Evolutionary conservation across 2,888 invertebrate genomes (phyloP).

Genomic region (Hipparchia sbordonii): DNA sequence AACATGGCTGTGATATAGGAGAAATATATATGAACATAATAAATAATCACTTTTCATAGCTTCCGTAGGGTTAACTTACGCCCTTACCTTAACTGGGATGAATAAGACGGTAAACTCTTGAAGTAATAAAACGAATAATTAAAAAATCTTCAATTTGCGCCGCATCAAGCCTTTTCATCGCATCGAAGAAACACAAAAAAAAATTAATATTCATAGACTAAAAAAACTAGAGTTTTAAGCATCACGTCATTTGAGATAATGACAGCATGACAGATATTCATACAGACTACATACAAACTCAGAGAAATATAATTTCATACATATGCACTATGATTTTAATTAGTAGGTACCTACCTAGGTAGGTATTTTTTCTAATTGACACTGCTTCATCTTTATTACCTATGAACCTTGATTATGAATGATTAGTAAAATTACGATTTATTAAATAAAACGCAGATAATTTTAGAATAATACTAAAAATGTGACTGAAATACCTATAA

Average conservation of each 20-base stretch:
- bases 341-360: too few relatives aligned
- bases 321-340: too few relatives aligned
- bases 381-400: too few relatives aligned
- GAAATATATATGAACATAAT: slow-evolving; percentile 77
- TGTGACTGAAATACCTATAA: too few relatives aligned
- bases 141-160: slow-evolving; percentile 70
- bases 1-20: slow-evolving; percentile 82
- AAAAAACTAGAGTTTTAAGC: not conserved
- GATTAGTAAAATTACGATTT: too few relatives aligned
- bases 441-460: too few relatives aligned
- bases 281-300: too few relatives aligned
- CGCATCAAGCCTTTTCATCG: slow-evolving; percentile 65
- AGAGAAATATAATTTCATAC: too few relatives aligned
- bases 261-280: too few relatives aligned
- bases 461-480: too few relatives aligned
- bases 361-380: too few relatives aligned
- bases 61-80: slow-evolving; percentile 79
- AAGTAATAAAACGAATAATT: slow-evolving; percentile 63
- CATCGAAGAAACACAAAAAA: slow-evolving; percentile 58
- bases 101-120: slow-evolving; percentile 77
- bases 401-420: too few relatives aligned
- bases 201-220: slow-evolving; percentile 40
- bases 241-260: slow-evolving; percentile 22
- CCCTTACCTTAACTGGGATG: slow-evolving; percentile 82
- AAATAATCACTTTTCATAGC: slow-evolving; percentile 80